phyloP scores from a whole-genome alignment of 2,888 invertebrate genomes.

The Dromius quadrimaculatus region DNA sequence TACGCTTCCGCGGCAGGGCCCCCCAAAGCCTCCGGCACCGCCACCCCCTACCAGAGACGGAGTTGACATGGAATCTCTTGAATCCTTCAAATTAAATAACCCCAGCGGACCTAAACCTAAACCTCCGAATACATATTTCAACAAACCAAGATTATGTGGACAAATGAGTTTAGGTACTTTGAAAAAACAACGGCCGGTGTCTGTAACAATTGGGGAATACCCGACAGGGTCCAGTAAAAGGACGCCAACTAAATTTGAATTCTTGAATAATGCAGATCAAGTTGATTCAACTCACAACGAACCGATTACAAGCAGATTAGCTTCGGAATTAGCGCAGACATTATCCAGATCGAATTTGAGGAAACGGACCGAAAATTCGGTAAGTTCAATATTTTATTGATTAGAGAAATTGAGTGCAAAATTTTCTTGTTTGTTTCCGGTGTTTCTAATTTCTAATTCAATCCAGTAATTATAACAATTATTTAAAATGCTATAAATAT shows the following conservation, averaged over 20 bases:
- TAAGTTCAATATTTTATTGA: too few species aligned
- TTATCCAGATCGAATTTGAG: constrained; percentile 82
- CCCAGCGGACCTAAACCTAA: constrained; percentile 73
- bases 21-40: constrained; percentile 54
- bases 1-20: constrained; percentile 56
- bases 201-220: constrained; percentile 80
- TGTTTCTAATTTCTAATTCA: too few species aligned
- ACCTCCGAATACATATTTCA: constrained; percentile 79
- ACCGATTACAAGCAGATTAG: constrained; percentile 75
- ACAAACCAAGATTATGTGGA: constrained; percentile 63
- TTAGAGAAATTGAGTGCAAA: too few species aligned
- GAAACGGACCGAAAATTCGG: constrained; percentile 77
- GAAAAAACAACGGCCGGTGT: constrained; percentile 73
- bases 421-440: too few species aligned
- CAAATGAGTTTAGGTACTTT: constrained; percentile 65
- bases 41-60: constrained; percentile 65
- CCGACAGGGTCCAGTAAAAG: constrained; percentile 70
- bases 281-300: constrained; percentile 61
- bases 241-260: constrained; percentile 80
- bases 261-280: constrained; percentile 68
- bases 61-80: constrained; percentile 81
- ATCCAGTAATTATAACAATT: too few species aligned
- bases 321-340: constrained; percentile 81
- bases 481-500: too few species aligned
- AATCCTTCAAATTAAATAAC: constrained; percentile 79